Base-by-base conservation (phyloP, 2,113 vertebrate genomes). In the Gymnogyps californianus region DNA sequence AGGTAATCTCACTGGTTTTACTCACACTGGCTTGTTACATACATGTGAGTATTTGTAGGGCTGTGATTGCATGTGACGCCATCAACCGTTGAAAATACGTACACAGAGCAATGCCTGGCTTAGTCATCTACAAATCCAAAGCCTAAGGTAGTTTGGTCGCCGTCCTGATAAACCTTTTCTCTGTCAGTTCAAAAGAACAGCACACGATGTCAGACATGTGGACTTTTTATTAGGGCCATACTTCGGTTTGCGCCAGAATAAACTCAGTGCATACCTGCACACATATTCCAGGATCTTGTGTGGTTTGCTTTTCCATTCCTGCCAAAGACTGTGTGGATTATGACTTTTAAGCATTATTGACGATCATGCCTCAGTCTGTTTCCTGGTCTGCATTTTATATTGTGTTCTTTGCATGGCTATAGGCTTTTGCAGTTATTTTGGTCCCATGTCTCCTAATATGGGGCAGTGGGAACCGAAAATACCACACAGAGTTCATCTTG, bases 361-460 rank as follows among this genome's bases (percentile, higher is more conserved):
- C 16, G 38, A 86, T 46, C 58, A 6, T 49, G 70, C 84, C 78
- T 64, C 61, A 5, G 81, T n/a, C 84, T 66, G 78, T 77, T 46
- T 11, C 82, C 87, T 69, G 54, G 44, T 13, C 78, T 87, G 90
- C 57, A 10, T 54, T 92, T 94, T 76, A 16, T 70, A n/a, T 55
- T 13, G 78, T 89, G 95, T 31, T 65, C 77, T 72, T 38, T 42
- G 66, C 82, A 21, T 5, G 65, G 57, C 74, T 47, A 3, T 29
- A 11, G 82, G 84, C 78, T 91, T 81, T 83, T 6, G 58, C 51
- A 28, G 82, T 86, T 92, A 90, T 83, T 94, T 94, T 83, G 66
- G 88, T 94, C 40, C 82, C 38, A 3, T 4, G 47, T 77, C 84
- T 95, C 96, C 90, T 86, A 90, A 95, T 91, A 93, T 11, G 75